These are phyloP conservation scores for Phrynocephalus versicolor DNA, from an alignment of 2,113 vertebrate genomes.

Conservation along the genomic window DNA sequence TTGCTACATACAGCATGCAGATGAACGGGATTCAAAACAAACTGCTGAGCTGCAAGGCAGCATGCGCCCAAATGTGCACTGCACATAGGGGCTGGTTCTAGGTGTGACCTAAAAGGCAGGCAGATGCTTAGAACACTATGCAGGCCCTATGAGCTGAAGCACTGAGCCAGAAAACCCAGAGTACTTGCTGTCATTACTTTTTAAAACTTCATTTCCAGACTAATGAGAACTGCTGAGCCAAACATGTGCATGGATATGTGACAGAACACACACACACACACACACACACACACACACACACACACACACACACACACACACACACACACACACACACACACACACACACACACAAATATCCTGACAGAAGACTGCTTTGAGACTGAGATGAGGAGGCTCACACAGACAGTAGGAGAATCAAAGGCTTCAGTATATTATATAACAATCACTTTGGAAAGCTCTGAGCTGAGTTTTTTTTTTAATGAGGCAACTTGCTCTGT, in stretches of 20 bases:
- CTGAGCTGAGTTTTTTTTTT: background rate
- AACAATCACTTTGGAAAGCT: slow-evolving; percentile 36
- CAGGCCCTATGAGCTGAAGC: slow-evolving; percentile 2
- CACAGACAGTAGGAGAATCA: slow-evolving; percentile 20
- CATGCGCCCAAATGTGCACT: background rate
- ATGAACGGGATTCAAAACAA: background rate
- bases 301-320: no score
- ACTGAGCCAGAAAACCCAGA: slow-evolving; percentile 33
- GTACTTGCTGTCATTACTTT: slow-evolving; percentile 47
- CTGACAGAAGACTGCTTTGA: slow-evolving; percentile 32
- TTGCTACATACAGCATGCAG: background rate
- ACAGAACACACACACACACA: no score
- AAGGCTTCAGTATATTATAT: slow-evolving; percentile 16
- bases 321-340: no score
- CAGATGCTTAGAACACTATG: slow-evolving; percentile 34
- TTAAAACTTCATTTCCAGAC: slow-evolving; percentile 43
- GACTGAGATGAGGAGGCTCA: background rate
- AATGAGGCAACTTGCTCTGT: slow-evolving; percentile 10
- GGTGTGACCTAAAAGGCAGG: background rate
- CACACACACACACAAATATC: background rate
- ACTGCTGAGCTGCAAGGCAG: background rate
- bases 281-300: no score
- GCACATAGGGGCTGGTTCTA: background rate
- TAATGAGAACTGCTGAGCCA: slow-evolving; percentile 36
- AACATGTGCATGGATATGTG: background rate